Percentiles rank a stretch among this genome's conserved stretches.
phyloP scores from a whole-genome alignment of 1,140 invertebrate genomes.

The Drosophila sucinea region DNA sequence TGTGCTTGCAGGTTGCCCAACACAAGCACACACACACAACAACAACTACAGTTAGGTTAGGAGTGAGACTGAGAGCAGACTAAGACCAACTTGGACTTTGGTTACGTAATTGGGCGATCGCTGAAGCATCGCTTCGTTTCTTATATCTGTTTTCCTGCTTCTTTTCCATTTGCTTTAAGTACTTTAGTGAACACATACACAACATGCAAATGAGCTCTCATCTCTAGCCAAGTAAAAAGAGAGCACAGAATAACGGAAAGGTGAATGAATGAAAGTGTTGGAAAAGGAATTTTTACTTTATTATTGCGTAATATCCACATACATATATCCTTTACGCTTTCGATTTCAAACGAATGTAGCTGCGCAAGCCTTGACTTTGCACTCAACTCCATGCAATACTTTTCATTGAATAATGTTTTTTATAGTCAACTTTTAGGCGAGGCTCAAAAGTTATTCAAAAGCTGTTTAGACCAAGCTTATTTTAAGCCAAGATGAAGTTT shows the following conservation, averaged over 20 bases:
- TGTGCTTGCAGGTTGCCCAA: constrained; percentile 33
- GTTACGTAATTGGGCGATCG: constrained; percentile 64
- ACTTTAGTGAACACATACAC: not conserved
- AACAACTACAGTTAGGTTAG: constrained; percentile 49
- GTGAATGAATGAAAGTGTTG: not conserved
- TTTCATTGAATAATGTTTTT: not conserved
- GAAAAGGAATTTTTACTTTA: not conserved
- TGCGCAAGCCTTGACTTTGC: not conserved
- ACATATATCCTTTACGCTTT: not conserved
- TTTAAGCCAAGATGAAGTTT: constrained; percentile 6
- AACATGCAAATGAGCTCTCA: constrained; percentile 17
- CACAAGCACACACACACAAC: constrained; percentile 12
- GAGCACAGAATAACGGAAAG: too few relatives aligned
- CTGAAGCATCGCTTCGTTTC: constrained; percentile 61
- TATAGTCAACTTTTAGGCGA: constrained; percentile 41
- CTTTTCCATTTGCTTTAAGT: constrained; percentile 7
- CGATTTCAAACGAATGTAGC: not conserved
- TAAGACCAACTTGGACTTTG: constrained; percentile 43
- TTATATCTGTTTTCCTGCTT: constrained; percentile 13
- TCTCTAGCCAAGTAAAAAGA: not conserved
- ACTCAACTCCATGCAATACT: constrained; percentile 18
- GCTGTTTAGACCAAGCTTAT: not conserved
- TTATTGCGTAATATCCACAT: not conserved
- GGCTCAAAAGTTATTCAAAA: constrained; percentile 5
- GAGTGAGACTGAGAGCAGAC: constrained; percentile 17